Base-by-base conservation (phyloP, 2,888 invertebrate genomes). In the Dysmachus trigonus region DNA sequence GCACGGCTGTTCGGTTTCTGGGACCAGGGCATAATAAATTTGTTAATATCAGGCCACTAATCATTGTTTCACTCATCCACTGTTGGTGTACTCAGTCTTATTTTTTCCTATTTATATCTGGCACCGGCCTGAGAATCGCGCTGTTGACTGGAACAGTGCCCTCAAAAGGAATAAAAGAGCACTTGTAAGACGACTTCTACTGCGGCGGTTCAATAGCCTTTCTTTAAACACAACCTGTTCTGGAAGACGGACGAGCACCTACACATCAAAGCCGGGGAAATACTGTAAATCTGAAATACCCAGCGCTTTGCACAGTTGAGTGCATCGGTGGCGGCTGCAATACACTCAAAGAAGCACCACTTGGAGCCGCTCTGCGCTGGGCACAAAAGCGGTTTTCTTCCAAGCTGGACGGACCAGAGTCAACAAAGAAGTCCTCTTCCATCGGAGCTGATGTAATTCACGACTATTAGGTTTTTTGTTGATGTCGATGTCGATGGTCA, bases 81-180 rank as follows among this genome's bases (percentile, higher is more conserved):
- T 13, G 1, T 2, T 1, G 51, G 41, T 53, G 30, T 31, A 79
- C n/a, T 30, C 27, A 51, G 31, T 53, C 33, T 30, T 4, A 30
- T 51, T 15, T 22, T 30, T 79, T 79, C 30, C 53, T 51, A 38
- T 79, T 79, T 79, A 74, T 76, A 76, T 53, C 31, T 79, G 18
- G 51, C 51, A 51, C 31, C 30, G 72, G 2, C 31, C 15, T 30
- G 27, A 51, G 51, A 51, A 30, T 10, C 31, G 35, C 27, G 35
- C 38, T 76, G 38, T 35, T 76, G 76, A 35, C 22, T 22, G 82
- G 71, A 22, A 71, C 71, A 33, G 71, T 82, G 82, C 71, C 82
- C 62, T 82, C 82, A 82, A 82, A 82, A 82, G 71, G 82, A 71
- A 82, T 35, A 82, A 82, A 82, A 82, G 82, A 82, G 35, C 82